Percentiles rank a stretch among this genome's conserved stretches.
Conservation (phyloP, 2,888 invertebrate genomes). For the Zygogramma bicolorata region DNA sequence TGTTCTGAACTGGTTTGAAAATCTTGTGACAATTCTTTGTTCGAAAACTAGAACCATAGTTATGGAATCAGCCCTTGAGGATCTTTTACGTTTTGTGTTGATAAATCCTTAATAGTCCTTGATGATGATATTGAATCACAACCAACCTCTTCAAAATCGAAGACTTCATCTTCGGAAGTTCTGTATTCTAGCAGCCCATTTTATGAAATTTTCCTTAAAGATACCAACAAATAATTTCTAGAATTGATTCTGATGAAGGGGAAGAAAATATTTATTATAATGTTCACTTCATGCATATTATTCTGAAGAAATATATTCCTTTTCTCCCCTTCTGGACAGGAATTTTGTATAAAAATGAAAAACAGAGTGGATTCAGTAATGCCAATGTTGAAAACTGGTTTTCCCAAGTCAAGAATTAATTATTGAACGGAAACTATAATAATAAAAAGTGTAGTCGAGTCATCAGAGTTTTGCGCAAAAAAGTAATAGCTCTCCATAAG, state of each 20-base stretch:
- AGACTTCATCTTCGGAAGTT: too few relatives aligned
- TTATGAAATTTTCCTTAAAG: too few relatives aligned
- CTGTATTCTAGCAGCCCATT: too few relatives aligned
- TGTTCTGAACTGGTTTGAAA: slow-evolving; percentile 3
- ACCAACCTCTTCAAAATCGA: too few relatives aligned
- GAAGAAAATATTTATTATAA: too few relatives aligned
- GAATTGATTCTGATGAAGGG: too few relatives aligned
- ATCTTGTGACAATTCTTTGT: slow-evolving; percentile 3
- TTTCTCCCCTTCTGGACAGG: background rate
- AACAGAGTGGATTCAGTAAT: background rate
- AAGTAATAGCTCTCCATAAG: slow-evolving; percentile 5
- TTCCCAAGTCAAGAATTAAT: background rate
- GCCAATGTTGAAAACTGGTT: background rate
- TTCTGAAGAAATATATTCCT: too few relatives aligned
- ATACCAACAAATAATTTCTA: too few relatives aligned
- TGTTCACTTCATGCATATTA: too few relatives aligned
- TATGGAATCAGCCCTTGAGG: background rate
- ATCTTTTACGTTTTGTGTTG: background rate
- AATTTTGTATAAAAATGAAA: background rate
- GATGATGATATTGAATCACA: too few relatives aligned
- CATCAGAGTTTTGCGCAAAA: background rate
- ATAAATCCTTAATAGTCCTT: too few relatives aligned
- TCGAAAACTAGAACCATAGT: background rate
- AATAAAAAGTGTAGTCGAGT: background rate
- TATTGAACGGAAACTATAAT: background rate